Conservation (phyloP, 1,140 invertebrate genomes). For the Heliconius himera region DNA sequence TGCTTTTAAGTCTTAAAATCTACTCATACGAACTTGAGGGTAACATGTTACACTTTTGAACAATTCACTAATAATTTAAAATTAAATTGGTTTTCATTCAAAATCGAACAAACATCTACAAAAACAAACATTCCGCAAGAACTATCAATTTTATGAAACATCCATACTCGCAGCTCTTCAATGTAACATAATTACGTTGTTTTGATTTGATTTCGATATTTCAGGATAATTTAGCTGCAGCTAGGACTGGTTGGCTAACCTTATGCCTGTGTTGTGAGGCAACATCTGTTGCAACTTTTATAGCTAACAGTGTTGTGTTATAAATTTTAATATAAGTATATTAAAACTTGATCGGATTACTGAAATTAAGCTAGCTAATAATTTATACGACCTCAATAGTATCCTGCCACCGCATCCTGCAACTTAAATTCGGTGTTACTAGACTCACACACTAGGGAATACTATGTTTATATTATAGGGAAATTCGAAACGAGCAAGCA, state of each 20-base stretch:
- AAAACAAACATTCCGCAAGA: not conserved
- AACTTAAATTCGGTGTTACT: not conserved
- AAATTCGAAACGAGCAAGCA: too few relatives aligned
- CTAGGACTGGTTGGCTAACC: slow-evolving; percentile 3
- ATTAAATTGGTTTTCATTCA: too few relatives aligned
- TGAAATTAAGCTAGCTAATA: not conserved
- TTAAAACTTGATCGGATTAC: not conserved
- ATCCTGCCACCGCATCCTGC: too few relatives aligned
- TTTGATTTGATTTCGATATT: slow-evolving; percentile 7
- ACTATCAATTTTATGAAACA: not conserved
- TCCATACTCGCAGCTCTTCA: not conserved
- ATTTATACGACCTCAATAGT: too few relatives aligned
- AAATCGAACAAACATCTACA: too few relatives aligned
- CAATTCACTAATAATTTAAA: too few relatives aligned
- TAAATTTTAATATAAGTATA: slow-evolving; percentile 1
- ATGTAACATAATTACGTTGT: not conserved
- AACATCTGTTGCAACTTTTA: slow-evolving; percentile 8
- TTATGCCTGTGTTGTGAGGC: not conserved
- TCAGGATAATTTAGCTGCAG: not conserved
- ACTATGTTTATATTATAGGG: too few relatives aligned
- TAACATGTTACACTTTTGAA: too few relatives aligned
- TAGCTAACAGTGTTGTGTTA: not conserved
- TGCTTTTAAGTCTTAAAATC: too few relatives aligned
- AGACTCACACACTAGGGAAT: not conserved
- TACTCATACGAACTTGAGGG: too few relatives aligned